A percentile compares a stretch with the other conserved stretches of the same genome.
Conservation (phyloP, 2,113 vertebrate species). For the Peromyscus leucopus region DNA sequence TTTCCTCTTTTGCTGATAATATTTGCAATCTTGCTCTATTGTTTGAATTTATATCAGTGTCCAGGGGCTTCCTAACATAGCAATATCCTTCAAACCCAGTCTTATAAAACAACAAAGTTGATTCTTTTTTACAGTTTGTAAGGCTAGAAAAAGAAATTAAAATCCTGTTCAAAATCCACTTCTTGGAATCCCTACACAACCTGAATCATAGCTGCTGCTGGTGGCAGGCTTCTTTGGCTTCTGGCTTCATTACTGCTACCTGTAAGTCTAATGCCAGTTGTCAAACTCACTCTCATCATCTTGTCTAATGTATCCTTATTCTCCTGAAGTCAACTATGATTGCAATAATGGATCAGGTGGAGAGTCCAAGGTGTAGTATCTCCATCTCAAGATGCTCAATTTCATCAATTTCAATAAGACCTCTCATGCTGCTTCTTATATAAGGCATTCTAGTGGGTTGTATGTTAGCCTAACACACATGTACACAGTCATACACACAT, state of each 20-base stretch:
- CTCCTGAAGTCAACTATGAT: background rate
- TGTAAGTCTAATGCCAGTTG: background rate
- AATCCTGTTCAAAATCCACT: background rate
- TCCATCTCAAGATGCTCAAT: background rate
- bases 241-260: background rate
- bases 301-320: rapidly evolving
- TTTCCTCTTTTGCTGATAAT: background rate
- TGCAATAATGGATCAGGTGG: background rate
- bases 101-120: background rate
- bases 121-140: background rate
- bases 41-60: background rate
- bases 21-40: background rate
- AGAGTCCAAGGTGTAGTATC: background rate
- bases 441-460: no score
- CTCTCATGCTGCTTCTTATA: rapidly evolving
- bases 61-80: background rate
- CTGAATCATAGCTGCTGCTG: background rate
- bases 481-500: background rate
- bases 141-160: background rate
- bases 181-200: background rate
- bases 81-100: background rate
- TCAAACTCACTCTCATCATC: background rate
- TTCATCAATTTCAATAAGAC: background rate
- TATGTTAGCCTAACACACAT: background rate
- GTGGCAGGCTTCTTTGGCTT: background rate